phyloP scores from a whole-genome alignment of 1,140 invertebrate genomes.

The Battus philenor region DNA sequence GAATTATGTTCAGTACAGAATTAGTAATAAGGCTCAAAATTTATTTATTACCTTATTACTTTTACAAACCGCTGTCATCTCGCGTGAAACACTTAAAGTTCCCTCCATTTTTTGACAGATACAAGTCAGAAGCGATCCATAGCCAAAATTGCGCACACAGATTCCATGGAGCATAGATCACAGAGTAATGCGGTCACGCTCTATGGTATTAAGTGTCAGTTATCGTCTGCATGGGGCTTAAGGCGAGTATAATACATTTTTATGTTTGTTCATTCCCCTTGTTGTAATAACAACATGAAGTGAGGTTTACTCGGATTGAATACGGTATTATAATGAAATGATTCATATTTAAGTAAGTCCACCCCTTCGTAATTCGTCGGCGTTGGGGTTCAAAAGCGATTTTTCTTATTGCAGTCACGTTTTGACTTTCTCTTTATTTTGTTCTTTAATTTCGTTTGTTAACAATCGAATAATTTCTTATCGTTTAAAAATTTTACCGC shows the following conservation, averaged over 20 bases:
- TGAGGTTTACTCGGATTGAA: constrained; percentile 74
- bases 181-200: constrained; percentile 73
- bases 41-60: too few relatives aligned
- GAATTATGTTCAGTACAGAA: constrained; percentile 22
- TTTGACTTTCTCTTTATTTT: constrained; percentile 60
- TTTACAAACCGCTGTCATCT: constrained; percentile 26
- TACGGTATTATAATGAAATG: constrained; percentile 76
- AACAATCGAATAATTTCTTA: constrained; percentile 13
- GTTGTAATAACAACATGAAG: constrained; percentile 72
- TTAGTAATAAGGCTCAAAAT: constrained; percentile 26
- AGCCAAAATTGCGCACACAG: constrained; percentile 60
- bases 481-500: too few relatives aligned
- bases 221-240: constrained; percentile 72
- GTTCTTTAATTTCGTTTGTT: constrained; percentile 29
- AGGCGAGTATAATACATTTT: constrained; percentile 66
- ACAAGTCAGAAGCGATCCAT: constrained; percentile 46
- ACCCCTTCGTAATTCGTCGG: constrained; percentile 68
- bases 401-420: constrained; percentile 72
- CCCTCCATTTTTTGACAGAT: constrained; percentile 57
- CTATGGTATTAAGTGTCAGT: constrained; percentile 75
- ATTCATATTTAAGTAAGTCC: constrained; percentile 75
- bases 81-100: constrained; percentile 34
- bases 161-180: constrained; percentile 68
- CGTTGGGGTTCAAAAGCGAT: constrained; percentile 63
- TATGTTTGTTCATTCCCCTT: constrained; percentile 64